Evolutionary conservation across 2,888 invertebrate genomes (phyloP), one percentile per base, ranked within the genome.

Genomic region (Drosophila sordidula): DNA sequence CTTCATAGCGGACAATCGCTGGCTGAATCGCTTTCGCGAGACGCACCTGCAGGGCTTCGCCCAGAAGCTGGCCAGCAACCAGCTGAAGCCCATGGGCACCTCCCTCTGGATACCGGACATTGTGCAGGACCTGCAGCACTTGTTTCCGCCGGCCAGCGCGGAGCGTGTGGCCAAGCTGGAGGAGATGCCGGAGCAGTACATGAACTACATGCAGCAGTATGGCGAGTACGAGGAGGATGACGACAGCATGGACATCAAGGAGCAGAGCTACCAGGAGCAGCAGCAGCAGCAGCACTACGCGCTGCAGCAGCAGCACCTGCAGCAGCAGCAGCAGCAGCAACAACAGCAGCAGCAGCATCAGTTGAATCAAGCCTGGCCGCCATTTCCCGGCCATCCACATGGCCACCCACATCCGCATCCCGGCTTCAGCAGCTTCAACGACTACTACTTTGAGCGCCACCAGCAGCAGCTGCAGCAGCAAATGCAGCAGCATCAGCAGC

Each of bases 181-280:
- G 49, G 90, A 89, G 70, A 86, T 90, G 69, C 91, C 90, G 1
- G 91, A 90, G 55, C 91, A 90, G 47, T 90, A 90, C 25, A 87
- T 90, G 62, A 81, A 71, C 47, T 91, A 91, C 49, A 91, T 90
- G 90, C 90, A 90, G 34, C 90, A 90, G 56, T 90, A 90, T 49
- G 90, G 90, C 5, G 91, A 90, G 44, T 90, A 91, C 52, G 91
- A 90, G 32, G 90, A 91, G 45, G 91, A 91, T 4, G 91, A 91
- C 0, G 91, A 91, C 26, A 87, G 87, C 6, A 75, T 75, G 75
- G 87, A 87, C 54, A 68, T 54, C 61, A 78, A 78, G 69, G 79
- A 86, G 11, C 80, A 82, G 22, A 80, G 75, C 64, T 89, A 88
- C 44, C 87, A 89, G 44, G 78, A 90, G 45, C 90, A 90, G 26